These are phyloP conservation scores for Lepidocyrtinus sp. DNA, from an alignment of 2,888 invertebrate species.

Conservation along the genomic window DNA sequence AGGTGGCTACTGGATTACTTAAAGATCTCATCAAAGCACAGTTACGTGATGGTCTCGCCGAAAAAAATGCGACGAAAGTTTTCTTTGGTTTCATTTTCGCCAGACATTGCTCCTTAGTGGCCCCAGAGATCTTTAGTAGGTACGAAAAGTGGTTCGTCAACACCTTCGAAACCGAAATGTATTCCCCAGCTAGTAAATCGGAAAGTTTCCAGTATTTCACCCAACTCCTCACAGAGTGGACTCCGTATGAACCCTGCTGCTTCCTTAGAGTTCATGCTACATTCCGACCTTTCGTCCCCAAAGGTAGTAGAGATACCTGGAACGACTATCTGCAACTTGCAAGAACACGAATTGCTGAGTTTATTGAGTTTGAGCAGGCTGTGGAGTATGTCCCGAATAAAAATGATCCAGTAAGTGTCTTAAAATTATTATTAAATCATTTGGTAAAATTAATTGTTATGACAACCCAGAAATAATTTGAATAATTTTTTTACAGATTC, in stretches of 20 bases:
- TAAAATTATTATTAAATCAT: not conserved
- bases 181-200: conserved; percentile 61
- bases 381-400: conserved; percentile 64
- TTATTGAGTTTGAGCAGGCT: conserved; percentile 65
- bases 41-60: conserved; percentile 57
- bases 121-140: conserved; percentile 62
- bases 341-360: conserved; percentile 65
- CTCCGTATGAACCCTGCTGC: conserved; percentile 65
- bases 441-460: not conserved
- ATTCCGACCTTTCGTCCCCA: conserved; percentile 64
- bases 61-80: conserved; percentile 52
- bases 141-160: conserved; percentile 68
- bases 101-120: conserved; percentile 65
- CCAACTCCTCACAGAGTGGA: conserved; percentile 57
- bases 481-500: conserved; percentile 54
- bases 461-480: not conserved
- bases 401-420: conserved; percentile 63
- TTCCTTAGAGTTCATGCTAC: conserved; percentile 67
- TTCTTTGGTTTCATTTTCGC: conserved; percentile 64
- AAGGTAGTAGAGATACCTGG: conserved; percentile 61
- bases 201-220: conserved; percentile 61
- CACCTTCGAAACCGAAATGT: conserved; percentile 62
- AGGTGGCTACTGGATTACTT: conserved; percentile 50
- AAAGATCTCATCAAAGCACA: conserved; percentile 57
- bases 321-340: conserved; percentile 62